Evolutionary conservation across 2,888 invertebrate genomes (phyloP).

Genomic region (Macrosoma leucophasiata): DNA sequence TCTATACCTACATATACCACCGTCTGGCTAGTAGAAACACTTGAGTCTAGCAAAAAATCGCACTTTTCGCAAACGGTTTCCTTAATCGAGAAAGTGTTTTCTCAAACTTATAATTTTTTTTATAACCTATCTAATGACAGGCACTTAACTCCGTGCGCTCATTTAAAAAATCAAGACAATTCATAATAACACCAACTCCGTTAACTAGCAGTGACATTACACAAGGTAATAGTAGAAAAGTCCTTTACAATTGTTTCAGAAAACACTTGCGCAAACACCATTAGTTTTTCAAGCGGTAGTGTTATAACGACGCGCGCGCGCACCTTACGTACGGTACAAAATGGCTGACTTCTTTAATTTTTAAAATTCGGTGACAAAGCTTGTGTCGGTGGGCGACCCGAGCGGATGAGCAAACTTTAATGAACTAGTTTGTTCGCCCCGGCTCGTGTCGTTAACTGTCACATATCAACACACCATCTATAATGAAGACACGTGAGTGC

Average conservation of each 20-base stretch:
- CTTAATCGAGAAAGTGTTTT: too few relatives aligned
- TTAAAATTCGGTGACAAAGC: slow-evolving; percentile 7
- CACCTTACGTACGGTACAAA: slow-evolving; percentile 21
- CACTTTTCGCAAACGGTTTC: too few relatives aligned
- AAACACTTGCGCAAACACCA: slow-evolving; percentile 69
- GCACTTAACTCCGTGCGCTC: not conserved
- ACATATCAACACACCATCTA: slow-evolving; percentile 28
- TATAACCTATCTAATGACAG: not conserved
- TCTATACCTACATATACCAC: too few relatives aligned
- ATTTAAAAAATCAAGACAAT: not conserved
- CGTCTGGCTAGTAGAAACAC: too few relatives aligned
- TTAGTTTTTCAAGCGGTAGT: slow-evolving; percentile 52
- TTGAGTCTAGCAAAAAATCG: too few relatives aligned
- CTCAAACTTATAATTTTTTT: too few relatives aligned
- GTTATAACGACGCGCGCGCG: slow-evolving; percentile 36
- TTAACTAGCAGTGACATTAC: slow-evolving; percentile 44
- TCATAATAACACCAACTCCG: slow-evolving; percentile 4
- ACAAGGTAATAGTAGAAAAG: slow-evolving; percentile 69
- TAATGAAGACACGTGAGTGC: slow-evolving; percentile 32
- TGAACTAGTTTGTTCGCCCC: slow-evolving; percentile 74
- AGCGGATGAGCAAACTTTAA: slow-evolving; percentile 74
- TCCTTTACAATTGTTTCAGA: slow-evolving; percentile 69
- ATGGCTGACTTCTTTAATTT: slow-evolving; percentile 17
- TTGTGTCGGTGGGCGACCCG: slow-evolving; percentile 58
- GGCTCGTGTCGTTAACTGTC: slow-evolving; percentile 70